Conservation (phyloP, 2,888 invertebrate species). For the Synanthedon myopaeformis region DNA sequence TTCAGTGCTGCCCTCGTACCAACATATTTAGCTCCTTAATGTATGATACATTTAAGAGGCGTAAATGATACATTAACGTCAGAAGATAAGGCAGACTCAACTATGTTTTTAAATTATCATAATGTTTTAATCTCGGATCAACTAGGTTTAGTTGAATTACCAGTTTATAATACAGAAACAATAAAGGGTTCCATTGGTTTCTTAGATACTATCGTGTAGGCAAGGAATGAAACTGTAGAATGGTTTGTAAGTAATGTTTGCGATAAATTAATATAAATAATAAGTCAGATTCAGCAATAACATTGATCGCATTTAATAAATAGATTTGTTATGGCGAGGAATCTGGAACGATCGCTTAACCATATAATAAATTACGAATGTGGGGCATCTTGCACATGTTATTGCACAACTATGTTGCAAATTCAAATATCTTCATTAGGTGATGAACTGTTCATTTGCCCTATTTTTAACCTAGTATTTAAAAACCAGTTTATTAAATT, state of each 20-base stretch:
- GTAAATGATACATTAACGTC: conserved; percentile 8
- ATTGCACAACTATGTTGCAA: conserved; percentile 9
- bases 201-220: neutral
- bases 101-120: neutral
- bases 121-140: neutral
- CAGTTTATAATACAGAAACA: no score
- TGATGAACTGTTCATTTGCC: no score
- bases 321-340: conserved; percentile 1
- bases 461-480: no score
- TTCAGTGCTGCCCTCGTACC: no score
- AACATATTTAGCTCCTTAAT: no score
- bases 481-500: no score
- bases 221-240: neutral
- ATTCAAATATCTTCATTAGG: neutral
- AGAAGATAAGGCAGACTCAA: conserved; percentile 7
- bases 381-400: conserved; percentile 25
- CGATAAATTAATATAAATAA: neutral
- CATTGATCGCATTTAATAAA: neutral
- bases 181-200: no score
- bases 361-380: conserved; percentile 31
- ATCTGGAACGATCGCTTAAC: conserved; percentile 19
- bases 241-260: neutral
- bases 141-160: neutral
- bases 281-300: neutral
- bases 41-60: conserved; percentile 5